These are phyloP conservation scores for Mycteria americana DNA, from an alignment of 2,797 vertebrate species.

Conservation along the genomic window DNA sequence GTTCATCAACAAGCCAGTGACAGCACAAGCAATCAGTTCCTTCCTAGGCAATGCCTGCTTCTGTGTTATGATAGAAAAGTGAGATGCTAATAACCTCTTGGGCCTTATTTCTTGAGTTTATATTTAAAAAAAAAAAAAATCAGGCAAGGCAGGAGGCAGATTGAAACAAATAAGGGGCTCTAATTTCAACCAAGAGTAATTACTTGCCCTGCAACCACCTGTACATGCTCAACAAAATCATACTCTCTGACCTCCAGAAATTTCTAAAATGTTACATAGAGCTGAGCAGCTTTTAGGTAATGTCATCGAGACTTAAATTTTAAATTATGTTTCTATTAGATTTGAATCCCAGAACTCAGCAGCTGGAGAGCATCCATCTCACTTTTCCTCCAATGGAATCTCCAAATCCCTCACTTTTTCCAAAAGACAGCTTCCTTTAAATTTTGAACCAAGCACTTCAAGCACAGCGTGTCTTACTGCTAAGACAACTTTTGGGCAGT, in stretches of 20 bases:
- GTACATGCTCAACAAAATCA: not conserved
- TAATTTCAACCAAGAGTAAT: not conserved
- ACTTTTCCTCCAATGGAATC: not conserved
- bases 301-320: not conserved
- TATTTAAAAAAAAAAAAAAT: not conserved
- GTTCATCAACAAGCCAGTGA: constrained; percentile 17
- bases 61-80: not conserved
- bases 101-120: not conserved
- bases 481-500: not conserved
- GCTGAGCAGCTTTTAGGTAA: not conserved
- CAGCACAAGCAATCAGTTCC: not conserved
- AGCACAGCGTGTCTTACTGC: not conserved
- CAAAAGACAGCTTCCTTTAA: not conserved
- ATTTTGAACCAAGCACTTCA: not conserved
- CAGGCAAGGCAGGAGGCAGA: not conserved
- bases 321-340: not conserved
- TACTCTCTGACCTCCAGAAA: not conserved
- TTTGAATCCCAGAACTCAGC: not conserved
- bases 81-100: not conserved
- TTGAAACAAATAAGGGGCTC: not conserved
- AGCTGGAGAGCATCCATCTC: not conserved
- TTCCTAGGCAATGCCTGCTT: not conserved
- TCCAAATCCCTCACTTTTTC: not conserved
- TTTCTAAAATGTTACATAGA: not conserved
- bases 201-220: not conserved